A percentile compares a stretch with the other conserved stretches of the same genome.
phyloP scores from a whole-genome alignment of 2,888 invertebrate species.

The Scelioninae gen. 2 region DNA sequence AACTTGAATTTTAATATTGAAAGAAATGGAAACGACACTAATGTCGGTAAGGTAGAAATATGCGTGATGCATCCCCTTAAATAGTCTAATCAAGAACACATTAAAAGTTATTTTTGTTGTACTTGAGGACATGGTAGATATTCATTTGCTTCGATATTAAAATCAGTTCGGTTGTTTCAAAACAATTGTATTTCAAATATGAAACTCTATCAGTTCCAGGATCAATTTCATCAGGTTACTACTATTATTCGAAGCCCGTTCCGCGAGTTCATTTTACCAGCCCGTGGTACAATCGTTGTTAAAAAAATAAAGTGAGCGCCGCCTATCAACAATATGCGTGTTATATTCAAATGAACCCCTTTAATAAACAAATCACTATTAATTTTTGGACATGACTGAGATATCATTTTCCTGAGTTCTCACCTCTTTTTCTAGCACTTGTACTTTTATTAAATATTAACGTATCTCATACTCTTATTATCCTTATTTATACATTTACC shows the following conservation, averaged over 20 bases:
- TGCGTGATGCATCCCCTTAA: neutral
- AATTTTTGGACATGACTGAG: constrained; percentile 47
- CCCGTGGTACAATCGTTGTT: constrained; percentile 75
- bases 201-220: constrained; percentile 68
- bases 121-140: constrained; percentile 19
- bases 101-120: too few species aligned
- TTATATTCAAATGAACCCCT: constrained; percentile 54
- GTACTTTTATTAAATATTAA: constrained; percentile 38
- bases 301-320: constrained; percentile 72
- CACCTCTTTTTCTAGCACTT: constrained; percentile 16
- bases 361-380: constrained; percentile 56
- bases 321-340: constrained; percentile 61
- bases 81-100: too few species aligned
- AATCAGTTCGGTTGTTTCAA: constrained; percentile 1
- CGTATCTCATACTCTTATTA: constrained; percentile 13
- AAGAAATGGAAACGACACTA: too few species aligned
- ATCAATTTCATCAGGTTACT: constrained; percentile 68
- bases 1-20: too few species aligned
- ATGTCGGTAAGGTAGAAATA: too few species aligned
- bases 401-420: constrained; percentile 43
- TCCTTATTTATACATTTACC: constrained; percentile 23
- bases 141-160: constrained; percentile 30
- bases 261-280: constrained; percentile 74
- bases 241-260: constrained; percentile 75
- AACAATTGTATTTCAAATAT: constrained; percentile 30